A percentile compares a stretch with the other conserved stretches of the same genome.
Evolutionary conservation across 2,888 invertebrate species (phyloP).

Genomic region (Eupelmus urozonus): DNA sequence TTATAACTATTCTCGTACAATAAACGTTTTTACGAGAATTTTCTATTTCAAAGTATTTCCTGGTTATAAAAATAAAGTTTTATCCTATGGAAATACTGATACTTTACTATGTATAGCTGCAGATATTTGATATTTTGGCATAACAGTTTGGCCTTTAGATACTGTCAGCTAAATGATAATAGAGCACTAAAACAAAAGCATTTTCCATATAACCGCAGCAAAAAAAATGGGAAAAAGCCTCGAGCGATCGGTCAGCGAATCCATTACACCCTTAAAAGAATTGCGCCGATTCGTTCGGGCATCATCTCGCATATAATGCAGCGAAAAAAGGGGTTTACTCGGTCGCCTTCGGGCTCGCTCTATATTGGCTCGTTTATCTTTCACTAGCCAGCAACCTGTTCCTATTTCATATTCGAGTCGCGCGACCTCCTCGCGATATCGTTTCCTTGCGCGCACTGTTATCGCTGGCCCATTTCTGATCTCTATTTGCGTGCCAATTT

Average conservation of each 20-base stretch:
- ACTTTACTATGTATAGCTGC: too few relatives aligned
- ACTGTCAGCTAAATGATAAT: too few relatives aligned
- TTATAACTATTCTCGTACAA: too few relatives aligned
- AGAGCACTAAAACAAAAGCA: too few relatives aligned
- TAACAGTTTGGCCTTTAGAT: too few relatives aligned
- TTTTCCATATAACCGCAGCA: too few relatives aligned
- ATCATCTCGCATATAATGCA: slow-evolving; percentile 24
- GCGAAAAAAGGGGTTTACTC: neutral
- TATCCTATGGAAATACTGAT: too few relatives aligned
- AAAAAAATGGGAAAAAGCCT: neutral
- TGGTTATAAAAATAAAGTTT: too few relatives aligned
- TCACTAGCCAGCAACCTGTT: slow-evolving; percentile 2
- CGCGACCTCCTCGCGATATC: neutral
- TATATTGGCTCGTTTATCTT: slow-evolving; percentile 47
- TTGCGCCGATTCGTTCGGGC: too few relatives aligned
- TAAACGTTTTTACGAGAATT: too few relatives aligned
- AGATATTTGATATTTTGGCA: too few relatives aligned
- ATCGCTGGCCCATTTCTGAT: slow-evolving; percentile 6
- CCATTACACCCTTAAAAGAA: neutral
- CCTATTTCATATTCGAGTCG: slow-evolving; percentile 33
- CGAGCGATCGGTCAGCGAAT: neutral
- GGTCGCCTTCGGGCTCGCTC: neutral
- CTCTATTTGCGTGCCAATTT: neutral
- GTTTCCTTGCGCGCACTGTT: neutral
- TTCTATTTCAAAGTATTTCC: too few relatives aligned